phyloP scores from a whole-genome alignment of 2,113 vertebrate species.

The Brachyhypopomus occidentalis region DNA sequence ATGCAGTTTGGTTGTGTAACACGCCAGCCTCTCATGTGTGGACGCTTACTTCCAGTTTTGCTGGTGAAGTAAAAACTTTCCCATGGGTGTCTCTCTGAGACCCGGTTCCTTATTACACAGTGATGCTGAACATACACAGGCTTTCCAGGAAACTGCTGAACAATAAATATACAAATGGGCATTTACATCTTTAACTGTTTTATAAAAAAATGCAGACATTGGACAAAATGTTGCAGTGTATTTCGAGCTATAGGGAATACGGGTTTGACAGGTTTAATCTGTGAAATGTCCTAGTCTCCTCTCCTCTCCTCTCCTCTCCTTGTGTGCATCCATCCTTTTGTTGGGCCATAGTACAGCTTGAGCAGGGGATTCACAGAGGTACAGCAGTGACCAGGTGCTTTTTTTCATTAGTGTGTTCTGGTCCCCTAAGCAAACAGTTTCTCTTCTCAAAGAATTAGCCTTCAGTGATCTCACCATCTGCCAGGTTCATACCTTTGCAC shows the following conservation, averaged over 20 bases:
- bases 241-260: not conserved
- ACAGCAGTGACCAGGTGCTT: conserved; percentile 38
- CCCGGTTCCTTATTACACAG: not conserved
- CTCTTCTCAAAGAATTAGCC: conserved; percentile 94
- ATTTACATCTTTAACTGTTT: not conserved
- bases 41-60: not conserved
- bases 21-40: no score
- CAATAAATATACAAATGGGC: not conserved
- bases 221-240: not conserved
- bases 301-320: not conserved
- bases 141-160: not conserved
- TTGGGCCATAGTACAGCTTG: conserved; percentile 20
- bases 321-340: conserved; percentile 6
- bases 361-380: conserved; percentile 36
- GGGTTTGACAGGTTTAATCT: not conserved
- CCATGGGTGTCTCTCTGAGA: not conserved
- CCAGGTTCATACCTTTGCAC: conserved; percentile 86
- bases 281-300: not conserved
- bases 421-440: conserved; percentile 89
- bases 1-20: no score
- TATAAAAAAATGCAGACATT: not conserved
- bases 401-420: conserved; percentile 30
- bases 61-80: conserved; percentile 15
- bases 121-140: not conserved
- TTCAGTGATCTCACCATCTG: conserved; percentile 99